phyloP scores from a whole-genome alignment of 2,888 invertebrate genomes.

The Microplitis deprimator region DNA sequence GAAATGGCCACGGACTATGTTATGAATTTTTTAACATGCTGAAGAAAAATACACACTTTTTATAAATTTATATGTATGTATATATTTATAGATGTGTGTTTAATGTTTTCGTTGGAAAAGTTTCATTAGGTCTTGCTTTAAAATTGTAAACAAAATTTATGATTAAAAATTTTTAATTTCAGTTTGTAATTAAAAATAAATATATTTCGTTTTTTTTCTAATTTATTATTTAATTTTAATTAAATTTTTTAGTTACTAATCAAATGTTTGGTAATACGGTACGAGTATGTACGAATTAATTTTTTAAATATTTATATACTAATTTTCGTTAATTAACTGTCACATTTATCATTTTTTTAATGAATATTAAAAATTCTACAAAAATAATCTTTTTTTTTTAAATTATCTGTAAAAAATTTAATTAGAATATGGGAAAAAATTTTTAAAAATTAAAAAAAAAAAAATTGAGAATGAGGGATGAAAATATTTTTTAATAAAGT shows the following conservation, averaged over 20 bases:
- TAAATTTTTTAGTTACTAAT: too few species aligned
- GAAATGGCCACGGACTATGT: conserved; percentile 2
- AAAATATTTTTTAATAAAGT: conserved; percentile 8
- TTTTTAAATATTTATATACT: too few species aligned
- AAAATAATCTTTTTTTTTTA: too few species aligned
- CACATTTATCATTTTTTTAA: too few species aligned
- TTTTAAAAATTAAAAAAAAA: not conserved
- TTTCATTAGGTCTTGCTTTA: not conserved
- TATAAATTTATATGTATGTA: conserved; percentile 1
- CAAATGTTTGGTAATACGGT: not conserved
- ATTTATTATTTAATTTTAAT: not conserved
- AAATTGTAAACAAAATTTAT: not conserved
- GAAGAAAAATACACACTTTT: conserved; percentile 18
- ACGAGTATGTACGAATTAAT: too few species aligned
- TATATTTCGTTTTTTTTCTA: not conserved
- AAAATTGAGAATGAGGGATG: not conserved
- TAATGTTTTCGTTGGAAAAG: not conserved
- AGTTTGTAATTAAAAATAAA: not conserved
- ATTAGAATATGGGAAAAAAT: not conserved
- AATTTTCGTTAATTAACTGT: too few species aligned
- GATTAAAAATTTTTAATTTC: not conserved
- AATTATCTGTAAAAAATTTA: too few species aligned
- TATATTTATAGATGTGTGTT: not conserved
- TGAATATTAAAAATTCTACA: too few species aligned
- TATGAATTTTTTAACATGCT: conserved; percentile 37